Base-by-base conservation (phyloP, 2,797 vertebrate genomes). In the Hypotaenidia okinawae region DNA sequence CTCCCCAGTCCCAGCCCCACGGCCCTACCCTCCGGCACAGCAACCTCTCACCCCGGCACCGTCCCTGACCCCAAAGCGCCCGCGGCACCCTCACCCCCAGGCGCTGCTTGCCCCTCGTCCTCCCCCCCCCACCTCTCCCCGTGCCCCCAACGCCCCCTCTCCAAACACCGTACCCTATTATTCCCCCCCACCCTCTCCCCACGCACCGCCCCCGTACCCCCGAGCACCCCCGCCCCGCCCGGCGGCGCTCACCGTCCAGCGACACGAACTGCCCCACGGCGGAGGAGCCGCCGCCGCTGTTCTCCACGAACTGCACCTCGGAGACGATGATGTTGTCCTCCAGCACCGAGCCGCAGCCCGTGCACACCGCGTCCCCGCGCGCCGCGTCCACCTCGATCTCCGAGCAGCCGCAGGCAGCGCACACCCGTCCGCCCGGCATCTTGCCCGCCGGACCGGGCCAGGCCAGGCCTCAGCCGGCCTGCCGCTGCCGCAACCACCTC, bases 291-390 rank as follows among this genome's bases (percentile, higher is more conserved):
- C 99, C 99, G 37, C 99, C 99, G 22, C 98, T 99, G 91, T 98
- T 99, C 97, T 99, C 99, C 97, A 99, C 99, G 84, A 99, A 99
- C 98, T 99, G 99, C 83, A 99, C 99, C 97, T 99, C 99, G 1
- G 99, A 99, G 28, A 99, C 99, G 72, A 99, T 99, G 97, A 99
- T 99, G 98, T 99, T 99, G 97, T 99, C 99, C 97, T 99, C 99
- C 55, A 99, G 98, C 90, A 99, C 99, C 7, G 99, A 99, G 10
- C 99, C 99, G 91, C 99, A 99, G 95, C 97, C 97, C 13, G 99
- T 99, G 76, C 99, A 99, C 86, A 99, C 99, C 0, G 99, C 99
- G 55, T 99, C 99, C 18, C 99, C 99, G 19, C 99, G 98, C 45
- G 99, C 99, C 91, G 99, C 98, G 94, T 99, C 99, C 68, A 99